Evolutionary conservation across 2,888 invertebrate genomes (phyloP).

Genomic region (Diaprepes abbreviatus): DNA sequence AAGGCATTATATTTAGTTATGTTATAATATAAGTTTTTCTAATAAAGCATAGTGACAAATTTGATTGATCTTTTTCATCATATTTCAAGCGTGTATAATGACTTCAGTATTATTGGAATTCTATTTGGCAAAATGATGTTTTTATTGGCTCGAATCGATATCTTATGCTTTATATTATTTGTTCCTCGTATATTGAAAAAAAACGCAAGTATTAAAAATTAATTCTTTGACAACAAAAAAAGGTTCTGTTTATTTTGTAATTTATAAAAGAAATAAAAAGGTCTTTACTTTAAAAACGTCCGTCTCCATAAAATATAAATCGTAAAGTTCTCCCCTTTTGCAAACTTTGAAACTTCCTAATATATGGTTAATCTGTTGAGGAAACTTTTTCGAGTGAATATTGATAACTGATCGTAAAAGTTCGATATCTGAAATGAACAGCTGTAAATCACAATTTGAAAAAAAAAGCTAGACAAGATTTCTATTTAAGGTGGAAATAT

Average conservation of each 20-base stretch:
- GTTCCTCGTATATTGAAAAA: too few relatives aligned
- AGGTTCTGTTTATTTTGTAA: slow-evolving; percentile 31
- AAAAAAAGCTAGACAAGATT: slow-evolving; percentile 14
- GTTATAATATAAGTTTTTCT: too few relatives aligned
- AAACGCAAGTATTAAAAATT: slow-evolving; percentile 17
- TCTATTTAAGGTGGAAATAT: slow-evolving; percentile 16
- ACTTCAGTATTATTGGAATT: too few relatives aligned
- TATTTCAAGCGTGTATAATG: too few relatives aligned
- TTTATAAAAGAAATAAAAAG: slow-evolving; percentile 33
- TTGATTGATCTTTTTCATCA: too few relatives aligned
- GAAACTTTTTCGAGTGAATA: slow-evolving; percentile 57
- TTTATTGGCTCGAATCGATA: too few relatives aligned
- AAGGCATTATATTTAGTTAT: too few relatives aligned
- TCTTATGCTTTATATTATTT: too few relatives aligned
- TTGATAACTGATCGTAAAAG: slow-evolving; percentile 60
- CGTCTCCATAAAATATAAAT: slow-evolving; percentile 47
- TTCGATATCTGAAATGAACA: slow-evolving; percentile 49
- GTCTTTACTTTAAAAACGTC: slow-evolving; percentile 38
- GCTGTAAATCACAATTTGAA: slow-evolving; percentile 18
- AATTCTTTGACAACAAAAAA: slow-evolving; percentile 5
- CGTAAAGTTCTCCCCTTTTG: slow-evolving; percentile 41
- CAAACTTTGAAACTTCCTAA: slow-evolving; percentile 44
- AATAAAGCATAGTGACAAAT: too few relatives aligned
- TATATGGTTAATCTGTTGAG: slow-evolving; percentile 49
- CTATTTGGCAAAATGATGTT: too few relatives aligned